Percentiles rank a stretch among this genome's conserved stretches.
Evolutionary conservation across 2,888 invertebrate genomes (phyloP).

Genomic region (Masnerella sp.): DNA sequence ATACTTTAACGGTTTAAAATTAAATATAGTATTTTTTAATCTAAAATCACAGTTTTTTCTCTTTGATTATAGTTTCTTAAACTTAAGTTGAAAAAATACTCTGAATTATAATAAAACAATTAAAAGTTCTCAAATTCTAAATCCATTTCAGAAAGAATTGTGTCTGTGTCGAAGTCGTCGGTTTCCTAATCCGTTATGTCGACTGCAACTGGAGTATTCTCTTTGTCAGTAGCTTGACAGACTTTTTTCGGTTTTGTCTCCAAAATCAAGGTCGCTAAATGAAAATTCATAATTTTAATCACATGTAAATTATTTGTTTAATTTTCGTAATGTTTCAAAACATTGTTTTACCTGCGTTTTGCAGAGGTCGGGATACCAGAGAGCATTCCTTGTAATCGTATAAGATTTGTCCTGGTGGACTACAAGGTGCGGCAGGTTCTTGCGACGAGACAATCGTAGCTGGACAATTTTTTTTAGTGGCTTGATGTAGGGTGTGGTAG

Average conservation of each 20-base stretch:
- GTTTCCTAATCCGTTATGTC: background rate
- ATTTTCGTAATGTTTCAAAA: constrained; percentile 1
- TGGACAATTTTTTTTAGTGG: constrained; percentile 24
- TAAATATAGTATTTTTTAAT: too few species aligned
- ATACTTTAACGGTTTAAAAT: too few species aligned
- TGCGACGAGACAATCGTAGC: constrained; percentile 19
- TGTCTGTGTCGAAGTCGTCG: constrained; percentile 1
- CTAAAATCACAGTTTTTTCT: too few species aligned
- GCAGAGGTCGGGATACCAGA: constrained; percentile 4
- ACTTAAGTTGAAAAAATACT: too few species aligned
- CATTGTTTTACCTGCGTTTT: constrained; percentile 5
- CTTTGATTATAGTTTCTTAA: too few species aligned
- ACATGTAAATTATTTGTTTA: constrained; percentile 9
- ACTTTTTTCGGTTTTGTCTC: background rate
- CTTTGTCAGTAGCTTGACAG: background rate
- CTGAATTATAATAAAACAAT: too few species aligned
- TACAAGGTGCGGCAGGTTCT: constrained; percentile 4
- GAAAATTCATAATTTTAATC: constrained; percentile 9
- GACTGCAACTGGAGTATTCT: background rate
- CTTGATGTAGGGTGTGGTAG: constrained; percentile 3
- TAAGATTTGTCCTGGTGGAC: constrained; percentile 11
- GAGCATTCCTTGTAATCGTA: constrained; percentile 10
- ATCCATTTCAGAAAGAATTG: constrained; percentile 1
- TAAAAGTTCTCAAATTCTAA: too few species aligned
- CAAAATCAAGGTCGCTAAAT: constrained; percentile 2